A percentile compares a stretch with the other conserved stretches of the same genome.
Evolutionary conservation across 2,888 invertebrate species (phyloP).

Genomic region (Oxycera nigricornis): DNA sequence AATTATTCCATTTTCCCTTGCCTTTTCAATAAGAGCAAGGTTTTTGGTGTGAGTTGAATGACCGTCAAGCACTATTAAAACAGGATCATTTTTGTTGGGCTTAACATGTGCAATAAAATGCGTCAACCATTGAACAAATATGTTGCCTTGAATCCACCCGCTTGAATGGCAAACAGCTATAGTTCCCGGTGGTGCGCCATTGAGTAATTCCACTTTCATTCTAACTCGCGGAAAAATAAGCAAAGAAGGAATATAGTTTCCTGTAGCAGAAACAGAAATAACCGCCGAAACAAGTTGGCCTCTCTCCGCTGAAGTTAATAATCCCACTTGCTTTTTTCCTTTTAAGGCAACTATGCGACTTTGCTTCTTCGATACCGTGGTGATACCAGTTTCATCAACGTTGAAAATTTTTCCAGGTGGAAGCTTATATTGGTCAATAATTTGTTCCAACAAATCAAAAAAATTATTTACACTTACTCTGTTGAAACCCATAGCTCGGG

Average conservation of each 20-base stretch:
- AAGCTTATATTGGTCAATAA: neutral
- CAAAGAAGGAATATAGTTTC: neutral
- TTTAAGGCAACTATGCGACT: neutral
- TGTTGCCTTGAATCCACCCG: conserved; percentile 5
- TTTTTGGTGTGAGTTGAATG: conserved; percentile 28
- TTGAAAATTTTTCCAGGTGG: neutral
- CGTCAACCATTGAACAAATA: neutral
- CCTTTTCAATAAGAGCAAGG: neutral
- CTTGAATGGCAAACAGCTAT: neutral
- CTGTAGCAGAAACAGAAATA: neutral
- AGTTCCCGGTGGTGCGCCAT: conserved; percentile 1
- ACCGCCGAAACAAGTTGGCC: no score
- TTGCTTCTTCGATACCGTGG: neutral
- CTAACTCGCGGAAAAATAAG: neutral
- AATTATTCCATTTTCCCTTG: neutral
- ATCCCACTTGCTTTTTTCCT: neutral
- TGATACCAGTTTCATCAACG: neutral
- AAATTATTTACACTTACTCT: neutral
- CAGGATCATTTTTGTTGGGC: neutral
- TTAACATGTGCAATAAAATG: neutral
- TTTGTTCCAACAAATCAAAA: neutral
- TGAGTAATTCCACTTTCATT: conserved; percentile 6
- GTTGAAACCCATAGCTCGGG: neutral
- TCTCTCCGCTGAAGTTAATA: neutral
- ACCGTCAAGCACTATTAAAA: conserved; percentile 1